Conservation (phyloP, 2,888 invertebrate species). For the Lacanobia oleracea region DNA sequence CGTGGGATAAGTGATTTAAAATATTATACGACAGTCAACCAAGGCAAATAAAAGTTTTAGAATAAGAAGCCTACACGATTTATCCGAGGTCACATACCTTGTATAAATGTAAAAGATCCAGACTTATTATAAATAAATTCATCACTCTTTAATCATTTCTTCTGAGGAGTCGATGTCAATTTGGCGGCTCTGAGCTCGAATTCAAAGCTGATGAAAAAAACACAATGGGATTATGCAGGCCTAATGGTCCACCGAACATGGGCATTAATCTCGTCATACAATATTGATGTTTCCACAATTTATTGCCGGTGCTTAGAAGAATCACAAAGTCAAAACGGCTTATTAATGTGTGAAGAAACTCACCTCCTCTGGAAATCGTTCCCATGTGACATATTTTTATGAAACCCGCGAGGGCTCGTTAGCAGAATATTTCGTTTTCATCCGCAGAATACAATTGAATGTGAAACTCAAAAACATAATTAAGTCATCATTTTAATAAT, state of each 20-base stretch:
- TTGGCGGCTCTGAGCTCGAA: slow-evolving; percentile 80
- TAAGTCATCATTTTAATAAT: slow-evolving; percentile 85
- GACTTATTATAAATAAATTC: slow-evolving; percentile 80
- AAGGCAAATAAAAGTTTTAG: slow-evolving; percentile 37
- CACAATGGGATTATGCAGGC: slow-evolving; percentile 88
- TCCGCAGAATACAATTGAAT: slow-evolving; percentile 89
- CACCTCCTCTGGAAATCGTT: slow-evolving; percentile 82
- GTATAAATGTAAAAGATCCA: slow-evolving; percentile 53
- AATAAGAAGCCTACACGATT: slow-evolving; percentile 23
- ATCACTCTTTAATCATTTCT: slow-evolving; percentile 81
- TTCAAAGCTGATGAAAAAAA: slow-evolving; percentile 83
- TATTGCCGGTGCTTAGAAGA: slow-evolving; percentile 83
- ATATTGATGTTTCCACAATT: slow-evolving; percentile 89
- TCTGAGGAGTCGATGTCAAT: slow-evolving; percentile 80
- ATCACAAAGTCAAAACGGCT: slow-evolving; percentile 88
- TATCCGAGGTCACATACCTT: slow-evolving; percentile 29
- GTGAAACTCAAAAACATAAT: slow-evolving; percentile 85
- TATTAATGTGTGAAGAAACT: slow-evolving; percentile 90
- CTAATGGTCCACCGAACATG: slow-evolving; percentile 89
- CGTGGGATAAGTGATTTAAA: slow-evolving; percentile 41
- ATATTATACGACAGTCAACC: slow-evolving; percentile 25
- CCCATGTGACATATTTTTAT: slow-evolving; percentile 85
- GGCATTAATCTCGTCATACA: slow-evolving; percentile 90
- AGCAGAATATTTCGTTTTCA: slow-evolving; percentile 84
- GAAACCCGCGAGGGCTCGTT: slow-evolving; percentile 83